Conservation (phyloP, 2,797 vertebrate genomes). For the Oreochromis mossambicus region DNA sequence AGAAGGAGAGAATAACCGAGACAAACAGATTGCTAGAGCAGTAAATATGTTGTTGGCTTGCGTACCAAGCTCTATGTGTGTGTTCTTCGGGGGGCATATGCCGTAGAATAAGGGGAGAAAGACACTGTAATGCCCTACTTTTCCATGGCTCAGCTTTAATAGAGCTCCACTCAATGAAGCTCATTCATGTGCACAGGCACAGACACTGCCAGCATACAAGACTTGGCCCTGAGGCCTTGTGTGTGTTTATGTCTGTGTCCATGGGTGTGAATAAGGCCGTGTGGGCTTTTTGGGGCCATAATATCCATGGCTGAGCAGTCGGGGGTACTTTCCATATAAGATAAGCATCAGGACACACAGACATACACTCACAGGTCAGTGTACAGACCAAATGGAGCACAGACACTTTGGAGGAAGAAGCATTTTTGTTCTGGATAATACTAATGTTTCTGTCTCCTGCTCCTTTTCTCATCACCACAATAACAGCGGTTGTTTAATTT, state of each 20-base stretch:
- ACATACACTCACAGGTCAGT: not conserved
- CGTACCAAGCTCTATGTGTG: conserved; percentile 1
- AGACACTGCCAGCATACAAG: conserved; percentile 14
- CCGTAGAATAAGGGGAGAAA: conserved; percentile 5
- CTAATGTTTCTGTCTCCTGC: not conserved
- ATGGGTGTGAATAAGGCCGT: not conserved
- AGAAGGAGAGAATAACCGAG: not conserved
- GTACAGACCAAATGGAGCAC: conserved; percentile 44
- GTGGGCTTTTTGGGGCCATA: conserved; percentile 4
- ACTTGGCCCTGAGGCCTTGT: conserved; percentile 20
- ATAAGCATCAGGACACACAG: not conserved
- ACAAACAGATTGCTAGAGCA: not conserved
- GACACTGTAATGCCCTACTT: conserved; percentile 55
- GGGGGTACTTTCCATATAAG: not conserved
- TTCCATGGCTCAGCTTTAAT: conserved; percentile 17
- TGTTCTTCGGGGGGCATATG: conserved; percentile 13
- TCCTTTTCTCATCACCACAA: not conserved
- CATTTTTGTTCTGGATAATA: not conserved
- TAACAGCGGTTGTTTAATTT: not conserved
- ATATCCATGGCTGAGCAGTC: conserved; percentile 1
- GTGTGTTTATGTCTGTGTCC: not conserved
- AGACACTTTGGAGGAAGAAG: not conserved
- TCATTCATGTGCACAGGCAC: conserved; percentile 43
- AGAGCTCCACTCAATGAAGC: conserved; percentile 37
- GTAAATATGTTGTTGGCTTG: not conserved